Evolutionary conservation across 2,888 invertebrate species (phyloP).

Genomic region (Cordilura impudica): DNA sequence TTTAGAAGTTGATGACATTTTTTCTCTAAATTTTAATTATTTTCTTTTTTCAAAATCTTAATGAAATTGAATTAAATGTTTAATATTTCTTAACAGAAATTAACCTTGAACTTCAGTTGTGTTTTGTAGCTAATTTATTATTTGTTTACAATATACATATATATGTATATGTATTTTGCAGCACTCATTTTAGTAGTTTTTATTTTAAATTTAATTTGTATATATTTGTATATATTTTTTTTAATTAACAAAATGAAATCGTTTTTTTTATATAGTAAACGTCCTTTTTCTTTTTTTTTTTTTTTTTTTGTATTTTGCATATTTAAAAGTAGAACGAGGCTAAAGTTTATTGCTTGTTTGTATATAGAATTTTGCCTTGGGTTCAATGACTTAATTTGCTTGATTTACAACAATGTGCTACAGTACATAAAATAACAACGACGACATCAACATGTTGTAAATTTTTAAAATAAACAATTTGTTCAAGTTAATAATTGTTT

Average conservation of each 20-base stretch:
- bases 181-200: no score
- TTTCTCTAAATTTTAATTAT: slow-evolving; percentile 9
- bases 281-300: slow-evolving; percentile 13
- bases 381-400: slow-evolving; percentile 63
- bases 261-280: slow-evolving; percentile 1
- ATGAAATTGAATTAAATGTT: no score
- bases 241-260: not conserved
- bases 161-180: no score
- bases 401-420: slow-evolving; percentile 29
- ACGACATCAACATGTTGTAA: slow-evolving; percentile 24
- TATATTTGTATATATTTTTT: not conserved
- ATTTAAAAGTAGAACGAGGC: slow-evolving; percentile 59
- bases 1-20: not conserved
- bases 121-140: not conserved
- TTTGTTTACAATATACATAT: no score
- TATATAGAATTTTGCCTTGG: slow-evolving; percentile 59
- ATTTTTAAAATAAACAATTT: slow-evolving; percentile 53
- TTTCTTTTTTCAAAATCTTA: no score
- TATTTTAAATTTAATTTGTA: not conserved
- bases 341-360: slow-evolving; percentile 50
- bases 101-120: slow-evolving; percentile 58
- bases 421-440: not conserved
- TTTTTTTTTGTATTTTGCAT: not conserved
- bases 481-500: slow-evolving; percentile 23
- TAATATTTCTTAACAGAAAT: no score